Base-by-base conservation (phyloP, 2,113 vertebrate species). In the Rhabdomys dilectus region DNA sequence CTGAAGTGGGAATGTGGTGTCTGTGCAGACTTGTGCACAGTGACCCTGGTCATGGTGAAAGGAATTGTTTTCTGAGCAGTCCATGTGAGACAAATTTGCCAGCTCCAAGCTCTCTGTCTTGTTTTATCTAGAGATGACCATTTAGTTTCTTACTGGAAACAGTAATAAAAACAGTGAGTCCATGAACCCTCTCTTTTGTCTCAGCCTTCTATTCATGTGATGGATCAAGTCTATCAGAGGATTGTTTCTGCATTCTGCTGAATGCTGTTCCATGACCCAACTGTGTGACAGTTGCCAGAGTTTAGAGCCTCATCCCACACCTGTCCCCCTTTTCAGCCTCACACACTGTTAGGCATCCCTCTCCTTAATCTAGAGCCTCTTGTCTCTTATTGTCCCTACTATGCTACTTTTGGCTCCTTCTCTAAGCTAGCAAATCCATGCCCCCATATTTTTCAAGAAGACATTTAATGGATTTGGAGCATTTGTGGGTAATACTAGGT, bases 281-380 rank as follows among this genome's bases (percentile, higher is more conserved):
- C 12, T 29, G 62, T 29, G n/a, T 36, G 51, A 66, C 17, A 21
- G n/a, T 26, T 51, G 17, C 45, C 12, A 22, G 29, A 88, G 5
- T 3, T 2, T 3, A 6, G 80, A 48, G 7, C 10, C 2, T 6
- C 16, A 15, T 0, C 10, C 0, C 9, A 12, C 15, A 1, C 29
- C 15, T 4, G 21, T 19, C 24, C 64, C 60, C 24, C 21, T 42
- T n/a, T 39, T 60, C 88, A 39, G 12, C 0, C 4, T 26, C 36
- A 17, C 34, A 75, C 16, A 39, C 2, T 48, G 17, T 2, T 3
- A 39, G 60, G 11, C 5, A 39, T n/a, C 64, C 64, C 22, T 95
- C 16, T 70, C 31, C 70, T 62, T 77, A 70, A 75, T 62, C 11
- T 80, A 11, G 64, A 21, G 13, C 39, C 58, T 60, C n/a, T 76